phyloP scores from a whole-genome alignment of 2,888 invertebrate species.

The Anagyrus pseudococci region DNA sequence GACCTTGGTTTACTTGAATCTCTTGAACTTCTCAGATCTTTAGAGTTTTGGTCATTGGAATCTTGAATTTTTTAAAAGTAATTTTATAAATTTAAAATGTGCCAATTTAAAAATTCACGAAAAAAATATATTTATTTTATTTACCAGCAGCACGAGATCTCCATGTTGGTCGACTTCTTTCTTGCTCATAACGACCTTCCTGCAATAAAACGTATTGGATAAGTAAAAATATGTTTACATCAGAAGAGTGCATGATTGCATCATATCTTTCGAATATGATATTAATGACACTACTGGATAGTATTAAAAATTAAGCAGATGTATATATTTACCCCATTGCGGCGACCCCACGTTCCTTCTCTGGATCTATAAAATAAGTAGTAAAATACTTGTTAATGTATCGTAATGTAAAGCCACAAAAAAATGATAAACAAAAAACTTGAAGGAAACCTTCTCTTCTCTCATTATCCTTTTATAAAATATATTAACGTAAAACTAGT shows the following conservation, averaged over 20 bases:
- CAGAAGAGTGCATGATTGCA: not conserved
- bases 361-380: not conserved
- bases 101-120: not conserved
- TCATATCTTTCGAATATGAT: no score
- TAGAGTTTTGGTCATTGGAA: not conserved
- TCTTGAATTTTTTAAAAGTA: not conserved
- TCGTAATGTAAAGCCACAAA: no score
- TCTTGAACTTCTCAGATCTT: not conserved
- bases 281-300: no score
- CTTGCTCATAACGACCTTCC: slow-evolving; percentile 54
- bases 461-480: not conserved
- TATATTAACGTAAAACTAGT: not conserved
- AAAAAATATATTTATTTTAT: slow-evolving; percentile 1
- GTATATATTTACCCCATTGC: slow-evolving; percentile 52
- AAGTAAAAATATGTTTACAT: not conserved
- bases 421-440: not conserved
- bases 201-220: slow-evolving; percentile 38
- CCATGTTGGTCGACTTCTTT: slow-evolving; percentile 38
- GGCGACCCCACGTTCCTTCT: slow-evolving; percentile 52
- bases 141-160: slow-evolving; percentile 30
- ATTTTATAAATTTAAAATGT: no score
- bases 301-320: not conserved
- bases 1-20: slow-evolving; percentile 8
- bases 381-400: no score
- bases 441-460: no score